Evolutionary conservation across 2,888 invertebrate genomes (phyloP), one percentile per base, ranked within the genome.

Genomic region (Oxyscelio sp.): DNA sequence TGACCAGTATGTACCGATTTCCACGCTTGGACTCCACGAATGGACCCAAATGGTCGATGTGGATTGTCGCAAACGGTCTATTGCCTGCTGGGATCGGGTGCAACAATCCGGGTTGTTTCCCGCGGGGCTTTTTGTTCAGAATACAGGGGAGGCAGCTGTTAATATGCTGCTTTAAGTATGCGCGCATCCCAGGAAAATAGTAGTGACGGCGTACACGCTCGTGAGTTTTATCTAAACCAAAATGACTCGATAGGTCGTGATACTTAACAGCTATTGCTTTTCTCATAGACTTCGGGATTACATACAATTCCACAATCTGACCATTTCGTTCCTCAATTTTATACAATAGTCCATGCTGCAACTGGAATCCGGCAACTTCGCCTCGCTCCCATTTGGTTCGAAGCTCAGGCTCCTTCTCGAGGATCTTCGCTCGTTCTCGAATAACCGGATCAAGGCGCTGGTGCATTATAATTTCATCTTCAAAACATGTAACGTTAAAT

Each of bases 91-190:
- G 80, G 38, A 89, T 88, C 8, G 86, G 78, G 19, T 87, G 80
- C 21, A 88, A 31, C 31, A 75, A 74, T 8, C 89, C 89, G 11
- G 86, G 80, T 21, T 73, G 79, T 45, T 61, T 77, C 27, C 87
- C 87, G 13, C 54, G 58, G 21, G 38, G 54, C 6, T 40, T 54
- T 21, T 83, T 82, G 15, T 40, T 73, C 38, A 73, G 24, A 11
- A 88, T 38, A 61, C 88, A 88, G 9, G 85, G 77, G 11, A 87
- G 19, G 73, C 86, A 88, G 15, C 73, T 81, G 1, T 17, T 15
- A 24, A 86, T 79, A 34, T 88, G 80, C n/a, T 81, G 56, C 31
- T 87, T 87, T 1, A 86, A 15, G 24, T 87, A 84, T 17, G 54
- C 43, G 11, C 75, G 70, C 70, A 79, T 78, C n/a, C 68, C 61